Conservation (phyloP, 2,888 invertebrate species). For the Conops quadrifasciatus region DNA sequence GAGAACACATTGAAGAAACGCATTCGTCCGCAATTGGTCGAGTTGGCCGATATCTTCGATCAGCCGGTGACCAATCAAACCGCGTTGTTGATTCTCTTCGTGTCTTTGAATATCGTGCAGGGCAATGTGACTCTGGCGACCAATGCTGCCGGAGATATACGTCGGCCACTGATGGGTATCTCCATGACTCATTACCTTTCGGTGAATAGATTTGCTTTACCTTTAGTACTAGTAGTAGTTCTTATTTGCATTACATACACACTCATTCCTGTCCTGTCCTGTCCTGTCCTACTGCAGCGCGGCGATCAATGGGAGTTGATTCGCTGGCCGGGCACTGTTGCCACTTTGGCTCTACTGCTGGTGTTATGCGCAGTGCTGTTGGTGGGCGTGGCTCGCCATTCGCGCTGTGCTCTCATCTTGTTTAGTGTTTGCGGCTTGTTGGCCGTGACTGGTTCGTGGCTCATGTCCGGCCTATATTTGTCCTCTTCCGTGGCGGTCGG, state of each 20-base stretch:
- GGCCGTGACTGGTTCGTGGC: constrained; percentile 88
- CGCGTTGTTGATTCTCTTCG: constrained; percentile 75
- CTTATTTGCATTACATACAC: no score
- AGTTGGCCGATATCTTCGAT: constrained; percentile 80
- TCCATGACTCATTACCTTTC: constrained; percentile 72
- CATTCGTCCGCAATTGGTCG: constrained; percentile 75
- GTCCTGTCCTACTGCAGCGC: constrained; percentile 65
- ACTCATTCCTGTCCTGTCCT: no score
- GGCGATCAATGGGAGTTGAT: constrained; percentile 78
- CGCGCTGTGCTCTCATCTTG: constrained; percentile 87
- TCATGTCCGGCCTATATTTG: constrained; percentile 86
- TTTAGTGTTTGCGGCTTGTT: constrained; percentile 88
- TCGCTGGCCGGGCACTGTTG: constrained; percentile 91
- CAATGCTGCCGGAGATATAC: constrained; percentile 79
- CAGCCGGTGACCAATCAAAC: constrained; percentile 81
- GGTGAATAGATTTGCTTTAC: constrained; percentile 51
- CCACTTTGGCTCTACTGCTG: constrained; percentile 83
- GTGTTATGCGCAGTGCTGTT: constrained; percentile 88
- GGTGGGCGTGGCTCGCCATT: constrained; percentile 88
- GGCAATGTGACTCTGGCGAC: constrained; percentile 80
- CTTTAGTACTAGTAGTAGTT: no score
- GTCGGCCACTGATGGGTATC: constrained; percentile 76
- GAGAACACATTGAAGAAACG: constrained; percentile 78
- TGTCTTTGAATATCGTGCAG: constrained; percentile 74
- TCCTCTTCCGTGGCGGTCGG: constrained; percentile 85